Evolutionary conservation across 2,113 vertebrate species (phyloP).

Genomic region (Sinosuthora webbiana): DNA sequence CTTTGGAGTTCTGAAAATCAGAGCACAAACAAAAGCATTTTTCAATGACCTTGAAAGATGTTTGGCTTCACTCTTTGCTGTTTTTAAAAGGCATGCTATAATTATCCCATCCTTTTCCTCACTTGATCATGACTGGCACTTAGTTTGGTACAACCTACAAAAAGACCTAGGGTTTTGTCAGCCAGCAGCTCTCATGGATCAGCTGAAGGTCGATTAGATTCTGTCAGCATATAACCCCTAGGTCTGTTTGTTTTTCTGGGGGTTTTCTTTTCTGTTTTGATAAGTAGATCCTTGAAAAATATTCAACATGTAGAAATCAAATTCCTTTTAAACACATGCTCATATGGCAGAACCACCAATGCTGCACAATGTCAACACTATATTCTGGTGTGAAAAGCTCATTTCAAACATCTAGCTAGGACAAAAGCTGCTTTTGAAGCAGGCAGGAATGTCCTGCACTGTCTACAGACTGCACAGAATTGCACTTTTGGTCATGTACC

Average conservation of each 20-base stretch:
- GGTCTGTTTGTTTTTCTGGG: not conserved
- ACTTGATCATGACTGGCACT: not conserved
- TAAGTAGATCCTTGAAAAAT: not conserved
- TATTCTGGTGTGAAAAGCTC: not conserved
- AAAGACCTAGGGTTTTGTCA: not conserved
- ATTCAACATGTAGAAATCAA: not conserved
- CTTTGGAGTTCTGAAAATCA: not conserved
- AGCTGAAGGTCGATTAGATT: not conserved
- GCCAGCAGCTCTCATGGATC: not conserved
- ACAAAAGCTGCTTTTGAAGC: not conserved
- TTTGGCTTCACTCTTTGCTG: not conserved
- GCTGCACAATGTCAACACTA: accelerated
- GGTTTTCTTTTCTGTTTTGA: not conserved
- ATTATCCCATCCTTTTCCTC: not conserved
- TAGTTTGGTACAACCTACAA: not conserved
- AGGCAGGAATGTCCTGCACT: not conserved
- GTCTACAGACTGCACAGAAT: not conserved
- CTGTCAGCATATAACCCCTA: not conserved
- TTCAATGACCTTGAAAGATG: not conserved
- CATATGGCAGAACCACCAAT: not conserved
- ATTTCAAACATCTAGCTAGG: not conserved
- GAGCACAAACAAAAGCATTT: not conserved
- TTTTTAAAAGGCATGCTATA: not conserved
- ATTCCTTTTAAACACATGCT: not conserved
- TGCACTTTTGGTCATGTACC: not conserved